These are phyloP conservation scores for Nibea coibor DNA, from an alignment of 2,113 vertebrate genomes.

Conservation along the genomic window DNA sequence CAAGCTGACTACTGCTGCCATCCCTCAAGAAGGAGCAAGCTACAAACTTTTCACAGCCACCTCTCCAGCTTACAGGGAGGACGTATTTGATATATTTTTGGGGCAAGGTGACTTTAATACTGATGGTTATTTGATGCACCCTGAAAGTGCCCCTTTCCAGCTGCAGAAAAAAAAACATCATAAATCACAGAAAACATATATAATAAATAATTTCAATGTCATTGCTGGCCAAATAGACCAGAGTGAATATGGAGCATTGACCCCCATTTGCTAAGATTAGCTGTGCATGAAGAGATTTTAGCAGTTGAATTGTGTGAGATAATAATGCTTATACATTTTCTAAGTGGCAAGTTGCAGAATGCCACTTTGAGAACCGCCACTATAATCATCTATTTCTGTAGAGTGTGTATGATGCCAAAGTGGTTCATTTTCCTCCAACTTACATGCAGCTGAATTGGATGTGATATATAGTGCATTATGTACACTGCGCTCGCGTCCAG, in stretches of 20 bases:
- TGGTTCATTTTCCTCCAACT: conserved; percentile 6
- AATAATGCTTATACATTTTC: not conserved
- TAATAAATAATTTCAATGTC: not conserved
- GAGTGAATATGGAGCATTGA: not conserved
- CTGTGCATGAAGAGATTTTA: not conserved
- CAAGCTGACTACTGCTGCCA: conserved; percentile 14
- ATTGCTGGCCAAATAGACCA: not conserved
- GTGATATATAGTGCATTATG: conserved; percentile 23
- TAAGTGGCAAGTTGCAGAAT: not conserved
- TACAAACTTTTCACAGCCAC: conserved; percentile 17
- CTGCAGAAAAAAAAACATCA: not conserved
- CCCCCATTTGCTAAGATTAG: not conserved
- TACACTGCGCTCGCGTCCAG: conserved; percentile 40
- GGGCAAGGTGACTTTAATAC: not conserved
- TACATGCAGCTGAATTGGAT: conserved; percentile 21
- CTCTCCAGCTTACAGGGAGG: not conserved
- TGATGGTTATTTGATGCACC: not conserved
- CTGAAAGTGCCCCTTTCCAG: not conserved
- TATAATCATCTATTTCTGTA: conserved; percentile 2
- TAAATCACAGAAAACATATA: not conserved
- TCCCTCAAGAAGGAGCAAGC: not conserved
- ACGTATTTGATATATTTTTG: not conserved
- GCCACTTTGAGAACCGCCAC: not conserved
- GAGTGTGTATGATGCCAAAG: not conserved
- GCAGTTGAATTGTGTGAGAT: not conserved